Evolutionary conservation across 2,888 invertebrate species (phyloP), one percentile per base, ranked within the genome.

Genomic region (Drosophila dives): DNA sequence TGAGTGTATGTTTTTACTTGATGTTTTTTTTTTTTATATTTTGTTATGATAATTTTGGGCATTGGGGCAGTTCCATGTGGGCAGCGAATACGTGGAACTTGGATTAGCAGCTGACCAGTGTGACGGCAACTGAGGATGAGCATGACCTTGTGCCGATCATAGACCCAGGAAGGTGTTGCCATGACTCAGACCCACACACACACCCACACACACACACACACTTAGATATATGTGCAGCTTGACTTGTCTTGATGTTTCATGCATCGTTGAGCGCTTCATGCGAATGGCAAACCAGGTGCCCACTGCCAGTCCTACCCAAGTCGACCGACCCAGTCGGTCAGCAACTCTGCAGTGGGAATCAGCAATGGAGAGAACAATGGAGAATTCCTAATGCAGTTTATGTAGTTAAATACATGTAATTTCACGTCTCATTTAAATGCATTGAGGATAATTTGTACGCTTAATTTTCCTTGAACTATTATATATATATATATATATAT

Each of bases 241-340:
- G 77, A 61, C 65, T 81, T 74, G 26, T 26, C 55, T 45, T 50
- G 61, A 64, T 58, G 67, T 56, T 80, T 83, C 67, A 83, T 56
- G 83, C 80, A 75, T 81, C 72, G 83, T 68, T 80, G 83, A 77
- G 63, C 81, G 80, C 68, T 83, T 81, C 75, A 66, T 55, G 75
- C 71, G 79, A 83, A 84, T 83, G 69, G 65, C 73, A 59, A 73
- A 32, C 54, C 23, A 62, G 72, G 71, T 69, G 69, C 73, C 48
- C 49, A 48, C 1, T 26, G 36, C 36, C 36, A 33, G 33, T 33
- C n/a, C 33, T 26, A 26, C 2, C 26, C 26, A 26, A 10, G 11
- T 11, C 33, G 4, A 5, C 11, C 33, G 5, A 11, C 11, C 34
- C 34, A 45, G 20, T 45, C 45, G 15, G 20, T 20, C 45, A 61